Conservation (phyloP, 30 jellyfish, hydroid and myxozoan genomes). For the Aurelia coerulea region DNA sequence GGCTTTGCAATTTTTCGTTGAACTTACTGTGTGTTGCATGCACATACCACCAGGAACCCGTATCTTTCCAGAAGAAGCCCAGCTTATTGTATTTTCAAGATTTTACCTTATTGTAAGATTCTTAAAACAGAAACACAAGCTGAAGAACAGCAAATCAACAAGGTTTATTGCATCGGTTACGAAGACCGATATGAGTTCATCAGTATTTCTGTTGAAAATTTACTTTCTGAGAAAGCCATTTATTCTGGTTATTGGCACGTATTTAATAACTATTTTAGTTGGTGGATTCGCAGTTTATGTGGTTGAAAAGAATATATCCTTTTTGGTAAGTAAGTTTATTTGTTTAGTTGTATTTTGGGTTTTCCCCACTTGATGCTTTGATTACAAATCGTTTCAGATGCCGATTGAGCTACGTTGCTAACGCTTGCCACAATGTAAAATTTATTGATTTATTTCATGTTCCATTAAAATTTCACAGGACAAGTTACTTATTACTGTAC, state of each 20-base stretch:
- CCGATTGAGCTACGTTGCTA: too few species aligned
- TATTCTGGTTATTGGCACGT: conserved; percentile 60
- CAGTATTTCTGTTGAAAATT: conserved; percentile 77
- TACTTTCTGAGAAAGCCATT: conserved; percentile 89
- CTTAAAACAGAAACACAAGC: conserved; percentile 84
- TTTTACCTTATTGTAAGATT: conserved; percentile 75
- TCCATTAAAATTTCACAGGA: too few species aligned
- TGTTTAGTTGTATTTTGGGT: neutral
- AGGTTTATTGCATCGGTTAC: conserved; percentile 96
- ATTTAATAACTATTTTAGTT: conserved; percentile 58
- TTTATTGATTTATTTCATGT: too few species aligned
- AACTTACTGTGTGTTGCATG: conserved; percentile 55
- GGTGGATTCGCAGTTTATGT: conserved; percentile 93
- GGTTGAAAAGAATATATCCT: conserved; percentile 69
- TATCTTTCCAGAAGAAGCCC: conserved; percentile 75
- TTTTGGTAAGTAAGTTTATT: conserved; percentile 58
- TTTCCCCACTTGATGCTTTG: too few species aligned
- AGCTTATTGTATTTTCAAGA: conserved; percentile 78
- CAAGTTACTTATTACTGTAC: too few species aligned
- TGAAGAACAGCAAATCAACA: conserved; percentile 89
- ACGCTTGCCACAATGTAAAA: too few species aligned
- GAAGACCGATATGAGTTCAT: conserved; percentile 78
- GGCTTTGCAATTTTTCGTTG: conserved; percentile 42
- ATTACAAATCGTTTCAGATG: too few species aligned
- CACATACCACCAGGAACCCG: conserved; percentile 89